These are phyloP conservation scores for Bradysia coprophila DNA, from an alignment of 1,140 invertebrate genomes.

Conservation along the genomic window DNA sequence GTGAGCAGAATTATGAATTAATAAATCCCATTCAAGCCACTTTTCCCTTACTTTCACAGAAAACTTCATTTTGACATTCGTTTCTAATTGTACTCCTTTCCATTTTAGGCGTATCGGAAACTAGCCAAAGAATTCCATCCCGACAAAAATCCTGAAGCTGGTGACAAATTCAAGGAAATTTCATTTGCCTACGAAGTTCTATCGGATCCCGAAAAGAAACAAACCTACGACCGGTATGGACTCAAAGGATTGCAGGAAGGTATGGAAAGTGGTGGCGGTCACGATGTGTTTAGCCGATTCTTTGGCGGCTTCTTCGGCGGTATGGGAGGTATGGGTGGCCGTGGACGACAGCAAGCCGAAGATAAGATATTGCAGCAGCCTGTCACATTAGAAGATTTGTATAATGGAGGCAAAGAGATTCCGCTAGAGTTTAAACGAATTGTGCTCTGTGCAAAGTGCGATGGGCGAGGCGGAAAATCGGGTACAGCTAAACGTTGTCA, in stretches of 20 bases:
- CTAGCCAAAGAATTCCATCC: slow-evolving; percentile 77
- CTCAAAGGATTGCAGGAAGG: slow-evolving; percentile 64
- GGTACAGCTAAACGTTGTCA: slow-evolving; percentile 49
- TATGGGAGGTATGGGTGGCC: slow-evolving; percentile 29
- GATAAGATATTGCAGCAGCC: slow-evolving; percentile 48
- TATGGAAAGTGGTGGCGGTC: slow-evolving; percentile 32
- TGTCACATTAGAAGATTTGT: slow-evolving; percentile 79
- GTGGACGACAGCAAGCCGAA: slow-evolving; percentile 35
- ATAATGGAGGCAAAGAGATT: slow-evolving; percentile 61
- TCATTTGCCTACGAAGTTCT: slow-evolving; percentile 68
- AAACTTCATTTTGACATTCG: no score
- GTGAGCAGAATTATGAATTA: no score
- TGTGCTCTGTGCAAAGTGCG: slow-evolving; percentile 67
- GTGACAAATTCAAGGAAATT: slow-evolving; percentile 77
- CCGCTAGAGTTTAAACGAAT: slow-evolving; percentile 74
- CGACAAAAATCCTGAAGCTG: slow-evolving; percentile 66
- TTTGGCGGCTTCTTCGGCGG: slow-evolving; percentile 43
- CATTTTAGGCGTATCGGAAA: slow-evolving; percentile 60
- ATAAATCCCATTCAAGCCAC: no score
- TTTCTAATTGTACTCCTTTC: no score
- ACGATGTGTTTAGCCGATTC: slow-evolving; percentile 43
- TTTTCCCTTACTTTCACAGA: no score
- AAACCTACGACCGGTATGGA: slow-evolving; percentile 55
- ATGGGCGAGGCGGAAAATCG: slow-evolving; percentile 67
- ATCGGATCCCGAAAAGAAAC: slow-evolving; percentile 33